Conservation (phyloP, 2,113 vertebrate genomes). For the Phylloscopus whistleri region DNA sequence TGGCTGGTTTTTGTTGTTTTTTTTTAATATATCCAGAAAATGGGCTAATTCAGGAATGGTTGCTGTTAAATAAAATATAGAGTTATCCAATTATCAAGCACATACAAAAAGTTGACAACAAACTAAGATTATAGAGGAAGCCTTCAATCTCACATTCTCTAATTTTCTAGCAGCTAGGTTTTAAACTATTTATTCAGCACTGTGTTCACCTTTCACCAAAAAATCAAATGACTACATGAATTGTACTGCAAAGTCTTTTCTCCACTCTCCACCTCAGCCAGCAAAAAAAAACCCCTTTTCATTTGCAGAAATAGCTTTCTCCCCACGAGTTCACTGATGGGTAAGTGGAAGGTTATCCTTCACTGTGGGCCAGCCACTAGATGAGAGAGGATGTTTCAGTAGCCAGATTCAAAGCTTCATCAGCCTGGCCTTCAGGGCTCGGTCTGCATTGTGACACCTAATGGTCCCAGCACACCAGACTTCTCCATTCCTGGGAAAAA, state of each 20-base stretch:
- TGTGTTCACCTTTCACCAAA: not conserved
- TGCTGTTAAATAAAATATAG: not conserved
- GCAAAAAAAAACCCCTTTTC: not conserved
- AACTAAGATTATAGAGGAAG: not conserved
- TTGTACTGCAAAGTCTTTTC: not conserved
- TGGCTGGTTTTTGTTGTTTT: not conserved
- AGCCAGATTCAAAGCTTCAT: not conserved
- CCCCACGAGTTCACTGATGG: not conserved
- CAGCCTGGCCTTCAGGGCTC: not conserved
- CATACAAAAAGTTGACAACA: not conserved
- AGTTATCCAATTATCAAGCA: not conserved
- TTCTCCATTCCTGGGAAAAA: not conserved
- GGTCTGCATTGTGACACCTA: rapidly evolving
- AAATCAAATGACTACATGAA: not conserved
- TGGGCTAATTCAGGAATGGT: not conserved
- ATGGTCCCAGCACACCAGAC: rapidly evolving
- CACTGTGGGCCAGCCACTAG: not conserved
- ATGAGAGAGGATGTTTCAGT: not conserved
- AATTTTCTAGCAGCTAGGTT: not conserved
- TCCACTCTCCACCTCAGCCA: not conserved
- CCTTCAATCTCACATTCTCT: not conserved
- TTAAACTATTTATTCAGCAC: not conserved
- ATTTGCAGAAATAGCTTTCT: not conserved
- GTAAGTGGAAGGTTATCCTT: not conserved
- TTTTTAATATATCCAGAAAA: not conserved